Evolutionary conservation across 1,140 invertebrate species (phyloP), one percentile per base, ranked within the genome.

Genomic region (Camponotus pennsylvanicus): DNA sequence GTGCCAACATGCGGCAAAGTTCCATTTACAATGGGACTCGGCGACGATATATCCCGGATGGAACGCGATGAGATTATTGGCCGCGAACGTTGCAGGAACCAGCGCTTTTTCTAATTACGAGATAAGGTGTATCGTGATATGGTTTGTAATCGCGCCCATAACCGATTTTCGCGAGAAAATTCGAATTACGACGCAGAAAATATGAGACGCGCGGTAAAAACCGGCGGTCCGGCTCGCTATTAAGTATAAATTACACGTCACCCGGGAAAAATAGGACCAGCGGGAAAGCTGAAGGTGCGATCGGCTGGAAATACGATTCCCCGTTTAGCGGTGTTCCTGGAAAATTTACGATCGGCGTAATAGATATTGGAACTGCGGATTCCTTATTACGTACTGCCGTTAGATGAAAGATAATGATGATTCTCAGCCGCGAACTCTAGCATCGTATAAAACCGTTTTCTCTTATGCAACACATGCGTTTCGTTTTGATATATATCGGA

Each of bases 341-440:
- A 59, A 90, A 90, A 90, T 90, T 90, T 90, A 90, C 71, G 73
- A 18, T 34, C 78, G n/a, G 27, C 42, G 89, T 90, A 90, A 90
- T 90, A 90, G 89, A 90, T 90, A 90, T 90, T 90, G 89, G 76
- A 90, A 88, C 86, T 79, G 78, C 52, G 83, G 82, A 90, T 90
- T 90, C 86, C 86, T 86, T 90, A 90, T 90, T 90, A 90, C 89
- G 83, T 88, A 76, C 86, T 61, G 89, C 89, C 73, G 67, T 79
- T 90, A 86, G 88, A 90, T 88, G 61, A 63, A 34, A 90, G 89
- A 90, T 90, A 90, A 90, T 90, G 83, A 90, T 90, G 89, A 90
- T 86, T 86, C 86, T 61, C 83, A 61, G 76, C 86, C 57, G 69
- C 89, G 89, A 90, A 90, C 89, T 88, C 86, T 90, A 86, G 75